Conservation (phyloP, 1,140 invertebrate species). For the Babylonia areolata region DNA sequence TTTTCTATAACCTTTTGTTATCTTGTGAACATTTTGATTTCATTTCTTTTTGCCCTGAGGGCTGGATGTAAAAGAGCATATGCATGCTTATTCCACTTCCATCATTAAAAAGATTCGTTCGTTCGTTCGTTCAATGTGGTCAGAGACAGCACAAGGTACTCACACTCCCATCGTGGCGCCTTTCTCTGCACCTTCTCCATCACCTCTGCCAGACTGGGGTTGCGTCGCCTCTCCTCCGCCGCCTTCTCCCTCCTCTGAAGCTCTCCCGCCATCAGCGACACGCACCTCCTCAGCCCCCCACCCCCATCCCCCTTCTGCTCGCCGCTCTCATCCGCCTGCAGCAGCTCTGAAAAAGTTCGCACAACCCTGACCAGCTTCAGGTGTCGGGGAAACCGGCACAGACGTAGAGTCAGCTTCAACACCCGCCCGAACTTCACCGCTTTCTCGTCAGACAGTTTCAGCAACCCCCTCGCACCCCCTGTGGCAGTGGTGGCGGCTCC, state of each 20-base stretch:
- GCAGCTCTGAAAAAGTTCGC: background rate
- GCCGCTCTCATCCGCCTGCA: background rate
- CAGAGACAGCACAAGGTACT: too few species aligned
- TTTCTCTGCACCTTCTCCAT: constrained; percentile 26
- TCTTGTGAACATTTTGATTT: too few species aligned
- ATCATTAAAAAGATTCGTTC: too few species aligned
- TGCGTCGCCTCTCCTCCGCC: background rate
- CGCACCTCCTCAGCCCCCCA: background rate
- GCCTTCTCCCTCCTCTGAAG: constrained; percentile 20
- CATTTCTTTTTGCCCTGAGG: too few species aligned
- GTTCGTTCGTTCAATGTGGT: too few species aligned
- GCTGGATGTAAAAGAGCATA: too few species aligned
- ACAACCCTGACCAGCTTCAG: background rate
- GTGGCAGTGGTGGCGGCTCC: background rate
- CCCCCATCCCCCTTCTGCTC: background rate
- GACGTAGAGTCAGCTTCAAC: background rate
- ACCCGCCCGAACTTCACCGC: background rate
- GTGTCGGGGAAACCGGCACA: background rate
- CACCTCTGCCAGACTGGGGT: constrained; percentile 23
- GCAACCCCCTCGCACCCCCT: background rate
- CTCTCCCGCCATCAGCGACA: background rate
- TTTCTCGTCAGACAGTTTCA: background rate
- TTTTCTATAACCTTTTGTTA: too few species aligned
- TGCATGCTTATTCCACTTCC: too few species aligned
- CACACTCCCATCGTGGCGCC: constrained; percentile 18